Percentiles rank a stretch among this genome's conserved stretches.
phyloP scores from a whole-genome alignment of 2,888 invertebrate genomes.

The Tanypteryx hageni region DNA sequence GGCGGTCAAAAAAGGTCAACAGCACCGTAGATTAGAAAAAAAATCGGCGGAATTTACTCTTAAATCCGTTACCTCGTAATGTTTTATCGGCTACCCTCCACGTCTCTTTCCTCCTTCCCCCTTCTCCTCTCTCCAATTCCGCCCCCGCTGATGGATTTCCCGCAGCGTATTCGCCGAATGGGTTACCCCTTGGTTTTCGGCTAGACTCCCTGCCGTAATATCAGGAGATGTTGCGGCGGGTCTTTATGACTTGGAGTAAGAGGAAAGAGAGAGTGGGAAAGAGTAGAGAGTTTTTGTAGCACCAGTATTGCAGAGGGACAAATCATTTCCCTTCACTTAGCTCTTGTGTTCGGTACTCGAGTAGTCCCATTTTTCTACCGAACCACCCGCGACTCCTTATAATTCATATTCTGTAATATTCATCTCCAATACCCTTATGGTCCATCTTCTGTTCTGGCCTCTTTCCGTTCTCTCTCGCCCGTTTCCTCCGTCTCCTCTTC shows the following conservation, averaged over 20 bases:
- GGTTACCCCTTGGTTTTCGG: constrained; percentile 15
- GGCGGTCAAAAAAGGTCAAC: background rate
- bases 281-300: no score
- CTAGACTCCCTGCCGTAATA: background rate
- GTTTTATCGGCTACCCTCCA: constrained; percentile 2
- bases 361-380: no score
- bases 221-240: background rate
- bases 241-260: background rate
- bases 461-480: background rate
- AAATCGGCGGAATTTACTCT: background rate
- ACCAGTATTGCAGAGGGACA: no score
- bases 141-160: background rate
- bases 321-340: no score
- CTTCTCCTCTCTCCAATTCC: background rate
- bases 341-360: no score
- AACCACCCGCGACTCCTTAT: no score
- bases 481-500: background rate
- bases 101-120: background rate
- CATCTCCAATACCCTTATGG: background rate
- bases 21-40: constrained; percentile 6
- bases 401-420: no score
- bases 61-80: background rate
- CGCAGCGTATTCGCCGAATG: background rate
- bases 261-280: background rate
- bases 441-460: background rate